These are phyloP conservation scores for Phalacrocorax aristotelis DNA, from an alignment of 2,113 vertebrate species.

Conservation along the genomic window DNA sequence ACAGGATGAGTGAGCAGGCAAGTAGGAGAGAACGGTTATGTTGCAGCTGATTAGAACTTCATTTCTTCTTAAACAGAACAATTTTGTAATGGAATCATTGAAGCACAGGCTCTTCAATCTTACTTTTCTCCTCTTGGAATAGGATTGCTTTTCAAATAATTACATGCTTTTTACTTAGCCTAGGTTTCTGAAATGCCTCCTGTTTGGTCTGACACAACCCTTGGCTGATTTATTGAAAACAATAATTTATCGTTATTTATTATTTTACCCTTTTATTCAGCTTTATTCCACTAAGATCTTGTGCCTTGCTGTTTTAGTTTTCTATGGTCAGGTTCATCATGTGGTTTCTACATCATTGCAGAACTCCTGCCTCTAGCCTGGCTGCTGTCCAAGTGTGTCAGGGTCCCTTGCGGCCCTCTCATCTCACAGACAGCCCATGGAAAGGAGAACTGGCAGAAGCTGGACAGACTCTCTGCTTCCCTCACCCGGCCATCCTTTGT, in stretches of 20 bases:
- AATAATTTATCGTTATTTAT: background rate
- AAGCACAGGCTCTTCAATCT: background rate
- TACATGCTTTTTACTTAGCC: background rate
- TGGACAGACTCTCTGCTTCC: background rate
- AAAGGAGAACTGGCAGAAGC: background rate
- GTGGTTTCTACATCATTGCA: background rate
- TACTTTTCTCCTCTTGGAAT: background rate
- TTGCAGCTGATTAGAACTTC: background rate
- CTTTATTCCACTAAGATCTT: background rate
- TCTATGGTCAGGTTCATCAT: fast-evolving
- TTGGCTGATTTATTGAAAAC: background rate
- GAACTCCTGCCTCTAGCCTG: background rate
- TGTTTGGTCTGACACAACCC: fast-evolving
- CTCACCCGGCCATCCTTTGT: background rate
- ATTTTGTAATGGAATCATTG: background rate
- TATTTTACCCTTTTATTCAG: background rate
- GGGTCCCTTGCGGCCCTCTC: background rate
- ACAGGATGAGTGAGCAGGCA: background rate
- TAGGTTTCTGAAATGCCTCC: background rate
- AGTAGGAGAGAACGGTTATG: background rate
- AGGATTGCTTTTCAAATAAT: background rate
- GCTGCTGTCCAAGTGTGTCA: fast-evolving
- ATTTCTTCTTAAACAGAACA: background rate
- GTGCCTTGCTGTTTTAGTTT: background rate
- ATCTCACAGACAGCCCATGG: background rate